These are phyloP conservation scores for Egretta garzetta DNA, from an alignment of 2,113 vertebrate species.

Conservation along the genomic window DNA sequence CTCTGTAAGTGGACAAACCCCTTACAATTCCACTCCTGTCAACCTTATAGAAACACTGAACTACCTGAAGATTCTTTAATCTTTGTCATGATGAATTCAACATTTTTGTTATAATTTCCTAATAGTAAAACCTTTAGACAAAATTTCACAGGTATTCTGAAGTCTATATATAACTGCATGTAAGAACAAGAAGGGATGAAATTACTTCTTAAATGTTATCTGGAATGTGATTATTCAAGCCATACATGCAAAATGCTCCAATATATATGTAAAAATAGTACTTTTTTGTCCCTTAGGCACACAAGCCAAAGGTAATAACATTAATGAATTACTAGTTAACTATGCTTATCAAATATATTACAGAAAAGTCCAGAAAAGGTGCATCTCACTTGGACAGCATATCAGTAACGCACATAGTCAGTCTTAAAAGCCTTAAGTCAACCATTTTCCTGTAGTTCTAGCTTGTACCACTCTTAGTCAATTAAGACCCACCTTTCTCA, in stretches of 20 bases:
- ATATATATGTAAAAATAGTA: not conserved
- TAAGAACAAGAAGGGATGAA: not conserved
- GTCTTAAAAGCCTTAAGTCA: not conserved
- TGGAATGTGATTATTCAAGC: not conserved
- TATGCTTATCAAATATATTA: not conserved
- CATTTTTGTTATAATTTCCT: not conserved
- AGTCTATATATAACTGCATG: not conserved
- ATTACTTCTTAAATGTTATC: not conserved
- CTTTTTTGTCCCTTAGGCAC: not conserved
- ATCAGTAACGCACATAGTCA: not conserved
- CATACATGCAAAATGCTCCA: not conserved
- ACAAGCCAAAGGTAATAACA: not conserved
- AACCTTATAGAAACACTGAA: not conserved
- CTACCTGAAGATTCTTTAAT: not conserved
- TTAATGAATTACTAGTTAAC: not conserved
- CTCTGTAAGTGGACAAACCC: not conserved
- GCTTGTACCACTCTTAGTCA: not conserved
- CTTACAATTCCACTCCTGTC: not conserved
- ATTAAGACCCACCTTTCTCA: constrained; percentile 86
- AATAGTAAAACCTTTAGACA: not conserved
- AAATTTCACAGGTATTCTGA: not conserved
- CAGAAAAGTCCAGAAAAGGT: not conserved
- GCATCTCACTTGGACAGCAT: not conserved
- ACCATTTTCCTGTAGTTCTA: not conserved
- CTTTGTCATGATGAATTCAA: not conserved